phyloP scores from a whole-genome alignment of 2,888 invertebrate genomes.

The Pinctada fucata region DNA sequence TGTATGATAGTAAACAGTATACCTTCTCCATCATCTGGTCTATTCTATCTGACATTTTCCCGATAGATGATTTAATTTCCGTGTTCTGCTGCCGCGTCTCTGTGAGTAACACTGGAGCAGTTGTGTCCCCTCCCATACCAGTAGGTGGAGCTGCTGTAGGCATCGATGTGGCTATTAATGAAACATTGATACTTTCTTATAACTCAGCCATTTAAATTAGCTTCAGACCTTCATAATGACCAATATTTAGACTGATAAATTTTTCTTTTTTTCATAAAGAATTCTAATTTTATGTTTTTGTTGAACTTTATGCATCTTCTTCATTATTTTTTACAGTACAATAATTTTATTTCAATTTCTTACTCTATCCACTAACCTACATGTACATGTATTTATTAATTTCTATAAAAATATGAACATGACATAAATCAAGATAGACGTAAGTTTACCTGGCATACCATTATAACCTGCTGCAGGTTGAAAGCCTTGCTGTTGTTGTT shows the following conservation, averaged over 20 bases:
- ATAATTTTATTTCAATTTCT: too few species aligned
- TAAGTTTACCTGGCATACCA: background rate
- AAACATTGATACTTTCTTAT: background rate
- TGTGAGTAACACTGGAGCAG: conserved; percentile 78
- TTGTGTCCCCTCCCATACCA: conserved; percentile 15
- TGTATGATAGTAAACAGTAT: background rate
- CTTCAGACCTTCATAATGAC: too few species aligned
- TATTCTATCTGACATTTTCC: conserved; percentile 83
- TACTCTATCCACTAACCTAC: too few species aligned
- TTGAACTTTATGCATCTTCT: too few species aligned
- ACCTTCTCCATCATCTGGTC: conserved; percentile 82
- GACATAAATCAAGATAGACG: background rate
- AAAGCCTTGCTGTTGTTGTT: background rate
- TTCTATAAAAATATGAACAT: too few species aligned
- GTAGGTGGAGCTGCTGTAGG: conserved; percentile 1
- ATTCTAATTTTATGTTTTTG: too few species aligned
- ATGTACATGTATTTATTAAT: too few species aligned
- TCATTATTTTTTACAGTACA: too few species aligned
- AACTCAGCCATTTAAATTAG: too few species aligned
- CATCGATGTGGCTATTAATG: background rate
- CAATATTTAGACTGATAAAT: too few species aligned
- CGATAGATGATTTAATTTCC: conserved; percentile 83
- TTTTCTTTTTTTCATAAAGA: too few species aligned
- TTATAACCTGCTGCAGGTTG: background rate
- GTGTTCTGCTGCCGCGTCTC: conserved; percentile 83